These are phyloP conservation scores for Drosophila orosa DNA, from an alignment of 1,140 invertebrate species.

Conservation along the genomic window DNA sequence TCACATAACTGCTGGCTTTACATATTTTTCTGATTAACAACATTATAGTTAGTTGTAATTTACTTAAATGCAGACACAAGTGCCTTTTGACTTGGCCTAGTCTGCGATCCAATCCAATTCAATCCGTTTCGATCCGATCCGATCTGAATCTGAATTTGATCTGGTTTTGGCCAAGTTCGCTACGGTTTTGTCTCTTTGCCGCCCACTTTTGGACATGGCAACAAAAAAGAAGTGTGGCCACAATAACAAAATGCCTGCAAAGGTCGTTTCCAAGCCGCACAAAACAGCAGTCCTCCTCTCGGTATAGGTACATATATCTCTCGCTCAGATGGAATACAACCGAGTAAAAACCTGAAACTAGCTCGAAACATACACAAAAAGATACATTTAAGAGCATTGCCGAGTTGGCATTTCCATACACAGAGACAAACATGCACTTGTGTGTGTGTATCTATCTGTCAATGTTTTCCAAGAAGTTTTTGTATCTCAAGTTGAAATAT, in stretches of 20 bases:
- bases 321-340: slow-evolving; percentile 18
- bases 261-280: slow-evolving; percentile 49
- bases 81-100: slow-evolving; percentile 27
- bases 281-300: slow-evolving; percentile 18
- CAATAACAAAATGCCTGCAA: slow-evolving; percentile 48
- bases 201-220: slow-evolving; percentile 42
- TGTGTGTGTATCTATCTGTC: slow-evolving; percentile 18
- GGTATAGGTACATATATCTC: slow-evolving; percentile 14
- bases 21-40: slow-evolving; percentile 4
- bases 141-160: slow-evolving; percentile 20
- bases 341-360: slow-evolving; percentile 53
- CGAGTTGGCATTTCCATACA: slow-evolving; percentile 55
- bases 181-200: slow-evolving; percentile 26
- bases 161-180: slow-evolving; percentile 24
- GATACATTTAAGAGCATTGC: slow-evolving; percentile 45
- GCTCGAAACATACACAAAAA: slow-evolving; percentile 28
- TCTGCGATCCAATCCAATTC: slow-evolving; percentile 6
- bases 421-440: background rate
- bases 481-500: slow-evolving; percentile 51
- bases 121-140: slow-evolving; percentile 3
- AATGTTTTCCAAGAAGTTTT: slow-evolving; percentile 67
- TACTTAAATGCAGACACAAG: slow-evolving; percentile 12
- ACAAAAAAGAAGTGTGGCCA: slow-evolving; percentile 18
- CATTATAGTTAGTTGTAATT: slow-evolving; percentile 23
- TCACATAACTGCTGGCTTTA: slow-evolving; percentile 3